These are phyloP conservation scores for Myotis myotis DNA, from an alignment of 2,797 vertebrate genomes.

Conservation along the genomic window DNA sequence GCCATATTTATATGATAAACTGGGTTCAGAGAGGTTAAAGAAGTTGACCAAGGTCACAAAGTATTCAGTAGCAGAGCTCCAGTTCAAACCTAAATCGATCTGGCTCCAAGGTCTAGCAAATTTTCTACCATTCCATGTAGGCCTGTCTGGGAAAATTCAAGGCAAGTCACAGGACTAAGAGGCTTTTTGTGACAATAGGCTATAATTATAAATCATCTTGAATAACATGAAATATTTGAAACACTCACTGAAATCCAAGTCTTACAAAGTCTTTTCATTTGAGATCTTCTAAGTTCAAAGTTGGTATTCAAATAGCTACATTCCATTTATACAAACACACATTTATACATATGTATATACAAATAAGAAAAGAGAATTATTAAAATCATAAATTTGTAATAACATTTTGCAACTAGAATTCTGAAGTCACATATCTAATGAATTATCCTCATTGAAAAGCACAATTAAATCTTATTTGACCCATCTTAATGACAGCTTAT, in stretches of 20 bases:
- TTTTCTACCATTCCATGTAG: not conserved
- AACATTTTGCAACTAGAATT: conserved; percentile 18
- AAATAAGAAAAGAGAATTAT: conserved; percentile 16
- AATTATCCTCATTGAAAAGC: conserved; percentile 15
- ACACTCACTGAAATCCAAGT: not conserved
- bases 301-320: not conserved
- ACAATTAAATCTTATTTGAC: conserved; percentile 23
- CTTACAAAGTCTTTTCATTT: not conserved
- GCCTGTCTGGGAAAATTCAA: not conserved
- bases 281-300: not conserved
- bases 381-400: conserved; percentile 37
- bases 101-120: not conserved
- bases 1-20: not conserved
- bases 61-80: not conserved
- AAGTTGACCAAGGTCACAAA: not conserved
- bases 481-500: not conserved
- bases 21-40: not conserved
- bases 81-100: conserved; percentile 9
- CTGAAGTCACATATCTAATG: conserved; percentile 39
- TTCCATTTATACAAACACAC: not conserved
- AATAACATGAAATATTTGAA: not conserved
- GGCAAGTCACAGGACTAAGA: not conserved
- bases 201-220: not conserved
- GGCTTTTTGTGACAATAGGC: not conserved
- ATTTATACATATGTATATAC: not conserved